A percentile compares a stretch with the other conserved stretches of the same genome.
phyloP scores from a whole-genome alignment of 2,888 invertebrate genomes.

The Lamellibrachia satsuma region DNA sequence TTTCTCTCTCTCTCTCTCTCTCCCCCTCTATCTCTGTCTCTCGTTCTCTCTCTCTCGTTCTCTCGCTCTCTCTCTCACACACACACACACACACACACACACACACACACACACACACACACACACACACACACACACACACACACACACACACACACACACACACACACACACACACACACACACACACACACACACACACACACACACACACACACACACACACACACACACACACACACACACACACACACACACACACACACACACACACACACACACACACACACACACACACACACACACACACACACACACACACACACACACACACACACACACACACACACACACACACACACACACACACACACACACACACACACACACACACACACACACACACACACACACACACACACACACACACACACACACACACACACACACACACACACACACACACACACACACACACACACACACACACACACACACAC shows the following conservation, averaged over 20 bases:
- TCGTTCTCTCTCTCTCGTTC: no score
- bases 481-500: no score
- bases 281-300: constrained; percentile 19
- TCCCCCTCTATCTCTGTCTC: no score
- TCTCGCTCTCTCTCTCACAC: no score
- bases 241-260: constrained; percentile 19
- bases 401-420: no score
- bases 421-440: no score
- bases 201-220: constrained; percentile 19
- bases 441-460: no score
- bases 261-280: constrained; percentile 19
- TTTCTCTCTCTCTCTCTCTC: no score
- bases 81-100: no score
- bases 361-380: constrained; percentile 23
- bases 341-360: constrained; percentile 23
- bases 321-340: constrained; percentile 23
- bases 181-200: constrained; percentile 19
- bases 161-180: constrained; percentile 19
- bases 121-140: constrained; percentile 18
- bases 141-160: constrained; percentile 18
- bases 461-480: no score
- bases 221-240: constrained; percentile 19
- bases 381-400: constrained; percentile 22
- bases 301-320: constrained; percentile 22
- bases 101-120: no score